Percentiles rank a stretch among this genome's conserved stretches.
These are phyloP conservation scores for Cryptus armator DNA, from an alignment of 2,888 invertebrate species.

Conservation along the genomic window DNA sequence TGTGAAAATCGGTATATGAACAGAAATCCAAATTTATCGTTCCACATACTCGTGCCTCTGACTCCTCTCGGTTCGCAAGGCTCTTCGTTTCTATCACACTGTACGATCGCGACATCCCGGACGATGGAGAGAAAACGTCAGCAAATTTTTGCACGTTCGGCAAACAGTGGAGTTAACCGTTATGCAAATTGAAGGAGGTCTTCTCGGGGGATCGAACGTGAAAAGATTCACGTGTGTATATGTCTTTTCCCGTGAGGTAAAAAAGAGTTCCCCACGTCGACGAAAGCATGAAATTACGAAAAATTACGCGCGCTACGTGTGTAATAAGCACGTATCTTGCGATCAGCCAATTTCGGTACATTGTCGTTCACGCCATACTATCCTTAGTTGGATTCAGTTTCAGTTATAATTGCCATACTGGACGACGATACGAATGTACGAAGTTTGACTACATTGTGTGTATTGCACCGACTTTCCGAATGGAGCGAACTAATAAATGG, in stretches of 20 bases:
- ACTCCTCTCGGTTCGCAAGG: not conserved
- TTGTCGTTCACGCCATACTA: not conserved
- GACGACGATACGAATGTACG: not conserved
- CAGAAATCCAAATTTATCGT: too few species aligned
- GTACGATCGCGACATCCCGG: not conserved
- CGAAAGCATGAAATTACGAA: not conserved
- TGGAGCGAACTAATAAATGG: not conserved
- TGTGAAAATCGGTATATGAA: not conserved
- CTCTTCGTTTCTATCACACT: constrained; percentile 42
- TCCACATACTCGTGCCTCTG: too few species aligned
- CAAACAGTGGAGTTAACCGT: constrained; percentile 50
- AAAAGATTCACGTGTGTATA: constrained; percentile 11
- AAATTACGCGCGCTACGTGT: not conserved
- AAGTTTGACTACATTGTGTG: not conserved
- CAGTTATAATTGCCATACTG: not conserved
- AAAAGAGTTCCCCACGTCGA: too few species aligned
- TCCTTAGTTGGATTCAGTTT: too few species aligned
- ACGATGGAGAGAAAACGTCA: constrained; percentile 45
- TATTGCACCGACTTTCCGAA: not conserved
- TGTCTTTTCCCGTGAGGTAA: not conserved
- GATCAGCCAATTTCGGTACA: constrained; percentile 14
- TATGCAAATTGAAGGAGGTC: constrained; percentile 52
- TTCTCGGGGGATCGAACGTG: constrained; percentile 30
- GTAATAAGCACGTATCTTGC: not conserved
- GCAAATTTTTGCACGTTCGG: constrained; percentile 62